A percentile compares a stretch with the other conserved stretches of the same genome.
Evolutionary conservation across 1,140 invertebrate genomes (phyloP).

Genomic region (Telenomus remus): DNA sequence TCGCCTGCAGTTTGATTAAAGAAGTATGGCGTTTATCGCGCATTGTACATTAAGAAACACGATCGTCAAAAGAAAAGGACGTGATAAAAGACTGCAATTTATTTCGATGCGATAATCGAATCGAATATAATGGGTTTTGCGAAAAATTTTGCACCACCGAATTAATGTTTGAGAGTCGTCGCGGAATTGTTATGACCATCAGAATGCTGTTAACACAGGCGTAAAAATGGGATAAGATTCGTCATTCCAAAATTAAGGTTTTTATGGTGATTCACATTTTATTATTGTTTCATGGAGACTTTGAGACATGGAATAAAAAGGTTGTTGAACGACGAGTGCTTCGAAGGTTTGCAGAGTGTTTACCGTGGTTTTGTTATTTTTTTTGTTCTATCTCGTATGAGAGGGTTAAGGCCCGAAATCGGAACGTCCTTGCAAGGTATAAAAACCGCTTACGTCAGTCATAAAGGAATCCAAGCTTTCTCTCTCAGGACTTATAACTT

Average conservation of each 20-base stretch:
- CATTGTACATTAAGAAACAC: conserved; percentile 13
- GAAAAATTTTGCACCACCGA: too few species aligned
- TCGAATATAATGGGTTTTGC: too few species aligned
- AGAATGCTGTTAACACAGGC: too few species aligned
- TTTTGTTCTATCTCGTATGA: conserved; percentile 29
- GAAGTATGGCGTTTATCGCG: conserved; percentile 19
- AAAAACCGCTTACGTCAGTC: conserved; percentile 58
- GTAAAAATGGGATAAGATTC: too few species aligned
- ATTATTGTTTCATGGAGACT: too few species aligned
- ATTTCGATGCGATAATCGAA: neutral
- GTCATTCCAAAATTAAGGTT: too few species aligned
- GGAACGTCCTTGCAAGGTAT: conserved; percentile 52
- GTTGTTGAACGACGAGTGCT: neutral
- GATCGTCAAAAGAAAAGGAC: neutral
- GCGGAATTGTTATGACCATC: too few species aligned
- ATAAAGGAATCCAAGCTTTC: conserved; percentile 27
- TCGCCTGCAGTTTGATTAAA: conserved; percentile 10
- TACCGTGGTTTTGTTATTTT: neutral
- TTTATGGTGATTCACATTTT: too few species aligned
- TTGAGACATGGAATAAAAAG: neutral
- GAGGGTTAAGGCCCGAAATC: conserved; percentile 58
- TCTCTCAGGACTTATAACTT: conserved; percentile 45
- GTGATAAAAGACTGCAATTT: neutral
- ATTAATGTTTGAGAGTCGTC: too few species aligned
- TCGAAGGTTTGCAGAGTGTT: too few species aligned